These are phyloP conservation scores for Adela reaumurella DNA, from an alignment of 2,888 invertebrate species.

Conservation along the genomic window DNA sequence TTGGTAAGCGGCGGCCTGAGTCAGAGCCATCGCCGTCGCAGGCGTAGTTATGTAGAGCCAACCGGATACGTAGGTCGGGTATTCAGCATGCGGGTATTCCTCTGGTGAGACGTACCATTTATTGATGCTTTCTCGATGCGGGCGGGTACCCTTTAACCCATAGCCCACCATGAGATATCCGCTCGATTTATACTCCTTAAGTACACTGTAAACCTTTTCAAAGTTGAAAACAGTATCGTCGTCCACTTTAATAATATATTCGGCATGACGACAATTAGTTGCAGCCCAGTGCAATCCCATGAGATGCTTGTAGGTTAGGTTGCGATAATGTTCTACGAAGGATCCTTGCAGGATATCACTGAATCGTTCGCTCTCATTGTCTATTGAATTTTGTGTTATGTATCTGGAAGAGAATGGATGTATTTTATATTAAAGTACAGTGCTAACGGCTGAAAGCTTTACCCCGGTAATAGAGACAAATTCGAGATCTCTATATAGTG, in stretches of 20 bases:
- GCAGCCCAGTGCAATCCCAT: conserved; percentile 78
- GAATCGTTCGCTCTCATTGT: conserved; percentile 60
- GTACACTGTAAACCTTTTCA: conserved; percentile 34
- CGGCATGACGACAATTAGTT: conserved; percentile 55
- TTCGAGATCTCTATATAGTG: no score
- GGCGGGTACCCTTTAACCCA: conserved; percentile 59
- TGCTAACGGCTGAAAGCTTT: no score
- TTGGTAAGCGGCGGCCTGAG: conserved; percentile 48
- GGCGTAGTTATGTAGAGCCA: conserved; percentile 74
- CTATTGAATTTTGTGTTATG: conserved; percentile 53
- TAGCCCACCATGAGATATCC: conserved; percentile 58
- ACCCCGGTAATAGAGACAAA: no score
- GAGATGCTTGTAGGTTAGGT: conserved; percentile 77
- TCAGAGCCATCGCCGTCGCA: conserved; percentile 45
- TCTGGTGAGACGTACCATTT: conserved; percentile 76
- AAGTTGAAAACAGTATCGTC: conserved; percentile 76
- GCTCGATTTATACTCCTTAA: conserved; percentile 16
- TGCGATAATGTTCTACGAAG: conserved; percentile 73
- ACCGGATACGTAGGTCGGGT: conserved; percentile 69
- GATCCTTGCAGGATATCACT: conserved; percentile 73
- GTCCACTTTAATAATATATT: conserved; percentile 75
- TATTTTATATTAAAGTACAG: neutral
- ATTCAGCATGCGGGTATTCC: conserved; percentile 60
- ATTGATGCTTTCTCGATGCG: conserved; percentile 63
- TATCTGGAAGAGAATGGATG: conserved; percentile 21